Percentiles rank a stretch among this genome's conserved stretches.
Conservation (phyloP, 1,140 invertebrate species). For the Diorhabda elongata region DNA sequence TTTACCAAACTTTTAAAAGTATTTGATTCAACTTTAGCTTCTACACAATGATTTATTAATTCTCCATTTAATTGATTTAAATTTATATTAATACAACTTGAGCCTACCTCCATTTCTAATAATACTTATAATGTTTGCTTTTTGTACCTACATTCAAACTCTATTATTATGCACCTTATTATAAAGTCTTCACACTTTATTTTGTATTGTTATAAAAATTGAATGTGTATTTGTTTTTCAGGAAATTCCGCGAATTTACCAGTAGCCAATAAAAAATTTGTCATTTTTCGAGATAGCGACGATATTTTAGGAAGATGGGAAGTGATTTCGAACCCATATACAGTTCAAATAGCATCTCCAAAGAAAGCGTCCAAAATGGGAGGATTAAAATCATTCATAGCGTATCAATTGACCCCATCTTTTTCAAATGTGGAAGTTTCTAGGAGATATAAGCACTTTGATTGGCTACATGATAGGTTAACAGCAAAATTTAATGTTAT, state of each 20-base stretch:
- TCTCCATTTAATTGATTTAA: too few relatives aligned
- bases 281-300: conserved; percentile 34
- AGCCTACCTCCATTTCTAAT: too few relatives aligned
- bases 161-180: too few relatives aligned
- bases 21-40: too few relatives aligned
- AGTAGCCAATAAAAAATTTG: conserved; percentile 22
- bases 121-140: too few relatives aligned
- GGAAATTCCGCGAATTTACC: conserved; percentile 23
- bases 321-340: conserved; percentile 66
- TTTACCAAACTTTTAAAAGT: too few relatives aligned
- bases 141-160: too few relatives aligned
- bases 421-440: conserved; percentile 94
- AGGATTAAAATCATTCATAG: conserved; percentile 95
- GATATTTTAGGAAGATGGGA: conserved; percentile 57
- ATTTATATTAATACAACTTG: too few relatives aligned
- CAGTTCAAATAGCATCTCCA: conserved; percentile 85
- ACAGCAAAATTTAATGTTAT: conserved; percentile 91
- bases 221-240: conserved; percentile 17
- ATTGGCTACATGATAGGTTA: conserved; percentile 94
- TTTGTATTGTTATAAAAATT: too few relatives aligned
- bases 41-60: too few relatives aligned
- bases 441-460: conserved; percentile 96
- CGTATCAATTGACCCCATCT: conserved; percentile 92
- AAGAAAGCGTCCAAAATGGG: conserved; percentile 97
- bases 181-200: too few relatives aligned